Percentiles rank a stretch among this genome's conserved stretches.
These are phyloP conservation scores for Phataginus tetradactyla DNA, from an alignment of 2,797 vertebrate species.

Conservation along the genomic window DNA sequence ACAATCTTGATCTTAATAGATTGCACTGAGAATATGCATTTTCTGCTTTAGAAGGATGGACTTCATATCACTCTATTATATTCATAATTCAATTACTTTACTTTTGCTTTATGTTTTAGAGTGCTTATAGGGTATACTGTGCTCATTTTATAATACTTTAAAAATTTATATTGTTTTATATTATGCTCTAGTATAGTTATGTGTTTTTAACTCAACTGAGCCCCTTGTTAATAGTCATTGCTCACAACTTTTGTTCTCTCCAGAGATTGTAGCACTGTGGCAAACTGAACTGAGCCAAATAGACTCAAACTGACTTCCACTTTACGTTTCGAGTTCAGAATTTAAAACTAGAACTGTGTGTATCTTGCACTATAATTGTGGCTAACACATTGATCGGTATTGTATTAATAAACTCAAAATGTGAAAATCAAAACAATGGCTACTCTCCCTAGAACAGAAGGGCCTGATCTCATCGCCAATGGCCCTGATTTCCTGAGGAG, in stretches of 20 bases:
- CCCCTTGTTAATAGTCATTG: background rate
- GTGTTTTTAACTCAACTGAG: background rate
- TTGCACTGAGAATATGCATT: background rate
- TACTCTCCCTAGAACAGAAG: background rate
- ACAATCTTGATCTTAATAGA: background rate
- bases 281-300: background rate
- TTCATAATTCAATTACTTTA: background rate
- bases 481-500: background rate
- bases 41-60: background rate
- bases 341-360: background rate
- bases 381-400: background rate
- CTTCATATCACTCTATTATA: background rate
- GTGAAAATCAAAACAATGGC: background rate
- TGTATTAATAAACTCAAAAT: background rate
- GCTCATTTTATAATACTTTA: background rate
- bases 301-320: background rate
- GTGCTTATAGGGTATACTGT: background rate
- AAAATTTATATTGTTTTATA: background rate
- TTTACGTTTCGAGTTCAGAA: background rate
- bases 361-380: background rate
- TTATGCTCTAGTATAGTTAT: conserved; percentile 17
- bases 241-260: background rate
- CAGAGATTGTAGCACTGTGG: background rate
- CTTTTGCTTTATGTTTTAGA: background rate
- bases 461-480: background rate